Evolutionary conservation across 1,140 invertebrate genomes (phyloP), one percentile per base, ranked within the genome.

Genomic region (Bombus soroeensis): DNA sequence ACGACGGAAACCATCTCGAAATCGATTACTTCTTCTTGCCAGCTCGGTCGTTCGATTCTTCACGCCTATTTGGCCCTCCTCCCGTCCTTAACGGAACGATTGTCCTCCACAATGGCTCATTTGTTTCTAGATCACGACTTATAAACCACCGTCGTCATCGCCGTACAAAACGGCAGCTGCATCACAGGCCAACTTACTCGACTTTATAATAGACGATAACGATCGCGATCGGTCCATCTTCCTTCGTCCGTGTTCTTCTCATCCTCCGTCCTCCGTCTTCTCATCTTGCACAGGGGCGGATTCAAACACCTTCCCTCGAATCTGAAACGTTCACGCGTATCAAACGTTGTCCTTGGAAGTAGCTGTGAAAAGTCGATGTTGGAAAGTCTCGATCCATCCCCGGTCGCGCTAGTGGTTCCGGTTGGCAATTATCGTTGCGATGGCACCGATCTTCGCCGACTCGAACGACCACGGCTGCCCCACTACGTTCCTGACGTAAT

Each of bases 191-290:
- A 92, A 83, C 86, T 90, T 73, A 73, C 84, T 91, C 89, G 88
- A 74, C 89, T 91, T 92, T 91, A 91, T 93, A 92, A 93, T 92
- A 91, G 93, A 92, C 92, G 93, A 93, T 93, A 94, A 93, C 88
- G 88, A 94, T 93, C 92, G 82, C 86, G 88, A 93, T 93, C 89
- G 84, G 79, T 85, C 68, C 86, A 37, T 88, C 75, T 74, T 68
- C 39, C 86, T 92, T 88, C 89, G 85, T 84, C 85, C 86, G 81
- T 18, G 34, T 82, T 73, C 72, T 89, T 87, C 86, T 64, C n/a
- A n/a, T n/a, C n/a, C n/a, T n/a, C n/a, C n/a, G n/a, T n/a, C n/a
- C n/a, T n/a, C n/a, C n/a, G n/a, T 90, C 80, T 87, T 89, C 22
- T 47, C n/a, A 18, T 66, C 34, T 25, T 1, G 12, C 32, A 1